These are phyloP conservation scores for Lypha dubia DNA, from an alignment of 2,888 invertebrate species.

Conservation along the genomic window DNA sequence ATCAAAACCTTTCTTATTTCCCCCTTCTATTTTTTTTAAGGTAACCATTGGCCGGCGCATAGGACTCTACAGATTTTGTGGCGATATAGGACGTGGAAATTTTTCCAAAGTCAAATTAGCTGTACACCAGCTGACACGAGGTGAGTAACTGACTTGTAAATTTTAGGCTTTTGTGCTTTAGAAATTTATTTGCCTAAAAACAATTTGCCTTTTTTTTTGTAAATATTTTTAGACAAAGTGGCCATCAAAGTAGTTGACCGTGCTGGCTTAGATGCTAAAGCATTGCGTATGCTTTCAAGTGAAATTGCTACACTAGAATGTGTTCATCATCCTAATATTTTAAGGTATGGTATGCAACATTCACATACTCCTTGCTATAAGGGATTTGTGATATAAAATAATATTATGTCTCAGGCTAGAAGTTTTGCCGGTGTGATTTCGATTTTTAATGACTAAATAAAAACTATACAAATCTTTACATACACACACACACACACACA, in stretches of 20 bases:
- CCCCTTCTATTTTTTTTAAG: slow-evolving; percentile 76
- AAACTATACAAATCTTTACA: too few relatives aligned
- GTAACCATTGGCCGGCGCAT: slow-evolving; percentile 89
- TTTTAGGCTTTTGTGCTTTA: too few relatives aligned
- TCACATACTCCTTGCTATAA: not conserved
- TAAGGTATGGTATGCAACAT: slow-evolving; percentile 83
- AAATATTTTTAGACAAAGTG: slow-evolving; percentile 86
- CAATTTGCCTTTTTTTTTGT: not conserved
- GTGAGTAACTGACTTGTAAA: slow-evolving; percentile 78
- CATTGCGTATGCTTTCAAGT: slow-evolving; percentile 87
- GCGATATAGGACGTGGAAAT: slow-evolving; percentile 90
- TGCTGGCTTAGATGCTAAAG: slow-evolving; percentile 88
- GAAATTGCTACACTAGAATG: slow-evolving; percentile 89
- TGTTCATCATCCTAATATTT: slow-evolving; percentile 89
- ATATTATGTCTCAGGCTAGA: too few relatives aligned
- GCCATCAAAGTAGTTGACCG: slow-evolving; percentile 90
- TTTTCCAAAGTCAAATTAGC: slow-evolving; percentile 91
- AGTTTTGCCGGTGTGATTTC: too few relatives aligned
- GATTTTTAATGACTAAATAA: not conserved
- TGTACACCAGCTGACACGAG: slow-evolving; percentile 89
- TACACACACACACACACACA: not conserved
- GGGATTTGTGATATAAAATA: too few relatives aligned
- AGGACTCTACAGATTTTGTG: slow-evolving; percentile 89
- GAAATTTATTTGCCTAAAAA: too few relatives aligned
- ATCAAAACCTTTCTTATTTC: not conserved